Conservation (phyloP, 2,113 vertebrate species). For the Phycodurus eques region DNA sequence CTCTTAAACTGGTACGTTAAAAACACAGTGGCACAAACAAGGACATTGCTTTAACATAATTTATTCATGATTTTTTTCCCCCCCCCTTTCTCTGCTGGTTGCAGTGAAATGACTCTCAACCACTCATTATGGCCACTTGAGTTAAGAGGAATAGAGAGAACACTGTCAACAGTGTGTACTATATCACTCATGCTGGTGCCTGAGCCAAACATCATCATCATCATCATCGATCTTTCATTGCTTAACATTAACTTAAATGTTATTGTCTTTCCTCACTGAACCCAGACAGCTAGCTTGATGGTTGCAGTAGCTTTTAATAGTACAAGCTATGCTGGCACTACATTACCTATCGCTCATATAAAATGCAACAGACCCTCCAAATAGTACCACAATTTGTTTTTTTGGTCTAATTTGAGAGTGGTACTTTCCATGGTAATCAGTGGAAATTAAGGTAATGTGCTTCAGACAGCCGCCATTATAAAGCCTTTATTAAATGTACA, state of each 20-base stretch:
- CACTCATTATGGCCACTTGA: slow-evolving; percentile 20
- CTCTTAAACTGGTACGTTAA: slow-evolving; percentile 1
- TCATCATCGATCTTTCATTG: not conserved
- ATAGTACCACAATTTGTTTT: too few relatives aligned
- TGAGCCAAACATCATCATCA: slow-evolving; percentile 10
- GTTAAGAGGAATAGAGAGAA: slow-evolving; percentile 24
- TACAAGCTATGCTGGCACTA: too few relatives aligned
- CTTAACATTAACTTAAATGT: not conserved
- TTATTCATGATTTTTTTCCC: not conserved
- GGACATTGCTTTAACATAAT: not conserved
- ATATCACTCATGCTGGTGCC: slow-evolving; percentile 8
- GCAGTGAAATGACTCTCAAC: slow-evolving; percentile 18
- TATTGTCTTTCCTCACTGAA: not conserved
- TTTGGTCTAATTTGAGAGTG: not conserved
- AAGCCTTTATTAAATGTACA: too few relatives aligned
- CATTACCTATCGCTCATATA: too few relatives aligned
- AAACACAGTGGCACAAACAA: not conserved
- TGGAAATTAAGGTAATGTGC: too few relatives aligned
- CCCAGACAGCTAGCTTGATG: not conserved
- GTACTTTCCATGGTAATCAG: not conserved
- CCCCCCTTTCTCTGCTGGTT: not conserved
- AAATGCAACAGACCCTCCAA: too few relatives aligned
- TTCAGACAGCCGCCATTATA: too few relatives aligned
- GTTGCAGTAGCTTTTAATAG: too few relatives aligned
- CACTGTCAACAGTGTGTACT: slow-evolving; percentile 12